phyloP scores from a whole-genome alignment of 1,140 invertebrate species.

The Ooceraea biroi region DNA sequence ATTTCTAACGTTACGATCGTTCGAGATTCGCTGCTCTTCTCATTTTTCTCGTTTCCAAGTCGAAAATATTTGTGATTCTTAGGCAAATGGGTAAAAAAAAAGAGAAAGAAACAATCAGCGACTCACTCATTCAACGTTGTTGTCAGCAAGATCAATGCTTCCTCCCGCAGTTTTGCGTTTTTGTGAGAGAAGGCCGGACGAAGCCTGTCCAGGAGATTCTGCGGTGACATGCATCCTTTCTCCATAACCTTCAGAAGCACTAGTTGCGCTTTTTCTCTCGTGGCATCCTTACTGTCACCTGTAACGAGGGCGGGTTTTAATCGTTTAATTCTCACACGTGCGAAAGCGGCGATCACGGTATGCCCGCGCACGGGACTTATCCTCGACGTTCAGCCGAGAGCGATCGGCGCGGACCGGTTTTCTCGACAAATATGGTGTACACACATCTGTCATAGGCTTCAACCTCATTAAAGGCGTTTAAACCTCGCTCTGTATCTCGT shows the following conservation, averaged over 20 bases:
- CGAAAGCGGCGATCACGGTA: neutral
- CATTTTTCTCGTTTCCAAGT: neutral
- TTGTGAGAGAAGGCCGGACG: conserved; percentile 93
- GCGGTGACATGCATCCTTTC: conserved; percentile 92
- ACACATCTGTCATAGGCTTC: conserved; percentile 64
- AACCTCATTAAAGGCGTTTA: conserved; percentile 58
- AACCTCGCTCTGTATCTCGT: conserved; percentile 47
- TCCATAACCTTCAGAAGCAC: conserved; percentile 93
- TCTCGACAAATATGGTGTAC: conserved; percentile 64
- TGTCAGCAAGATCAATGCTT: conserved; percentile 92
- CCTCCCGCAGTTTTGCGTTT: conserved; percentile 95
- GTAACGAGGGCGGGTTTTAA: conserved; percentile 8
- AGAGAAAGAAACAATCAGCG: no score
- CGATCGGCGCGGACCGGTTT: conserved; percentile 51
- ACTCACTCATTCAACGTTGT: conserved; percentile 93
- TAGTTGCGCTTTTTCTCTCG: conserved; percentile 93
- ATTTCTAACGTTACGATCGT: conserved; percentile 3
- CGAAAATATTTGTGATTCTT: no score
- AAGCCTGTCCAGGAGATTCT: conserved; percentile 93
- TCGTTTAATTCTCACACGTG: neutral
- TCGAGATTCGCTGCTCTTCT: neutral
- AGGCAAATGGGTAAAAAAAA: no score
- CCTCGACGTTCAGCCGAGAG: conserved; percentile 19
- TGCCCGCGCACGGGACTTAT: neutral
- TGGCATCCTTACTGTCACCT: conserved; percentile 94